Evolutionary conservation across 2,113 vertebrate species (phyloP).

Genomic region (Oenanthe melanoleuca): DNA sequence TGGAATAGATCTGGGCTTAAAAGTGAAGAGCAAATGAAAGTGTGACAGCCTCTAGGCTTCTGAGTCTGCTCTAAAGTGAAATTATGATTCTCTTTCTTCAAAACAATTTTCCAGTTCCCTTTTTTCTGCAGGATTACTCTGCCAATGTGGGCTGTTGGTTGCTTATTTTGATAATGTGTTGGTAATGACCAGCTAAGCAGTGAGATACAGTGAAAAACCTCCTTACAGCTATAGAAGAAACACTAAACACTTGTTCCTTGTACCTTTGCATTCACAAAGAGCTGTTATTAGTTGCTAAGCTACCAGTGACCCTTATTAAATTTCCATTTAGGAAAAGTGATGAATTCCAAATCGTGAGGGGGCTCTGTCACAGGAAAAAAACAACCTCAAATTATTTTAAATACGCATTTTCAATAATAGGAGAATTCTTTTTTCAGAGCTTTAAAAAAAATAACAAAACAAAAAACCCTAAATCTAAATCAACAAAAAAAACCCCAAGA

Average conservation of each 20-base stretch:
- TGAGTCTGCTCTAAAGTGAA: background rate
- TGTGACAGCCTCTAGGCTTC: rapidly evolving
- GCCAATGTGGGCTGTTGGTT: background rate
- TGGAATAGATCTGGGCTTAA: background rate
- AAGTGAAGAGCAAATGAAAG: background rate
- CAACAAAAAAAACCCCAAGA: background rate
- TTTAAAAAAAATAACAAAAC: background rate
- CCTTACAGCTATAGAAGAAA: background rate
- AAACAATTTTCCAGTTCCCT: background rate
- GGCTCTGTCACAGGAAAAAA: background rate
- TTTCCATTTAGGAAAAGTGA: constrained; percentile 11
- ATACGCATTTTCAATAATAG: background rate
- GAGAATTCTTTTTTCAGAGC: background rate
- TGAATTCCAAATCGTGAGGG: background rate
- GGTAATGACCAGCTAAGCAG: constrained; percentile 11
- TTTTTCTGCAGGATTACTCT: background rate
- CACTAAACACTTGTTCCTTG: background rate
- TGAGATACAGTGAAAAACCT: background rate
- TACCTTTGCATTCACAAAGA: background rate
- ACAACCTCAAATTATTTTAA: background rate
- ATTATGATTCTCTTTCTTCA: background rate
- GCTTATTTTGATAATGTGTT: background rate
- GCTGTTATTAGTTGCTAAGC: constrained; percentile 65
- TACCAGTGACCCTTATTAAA: constrained; percentile 56
- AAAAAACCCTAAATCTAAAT: no score